A percentile compares a stretch with the other conserved stretches of the same genome.
These are phyloP conservation scores for Pseudorhiza aurosa DNA, from an alignment of 30 jellyfish, hydroid and myxozoan genomes.

Conservation along the genomic window DNA sequence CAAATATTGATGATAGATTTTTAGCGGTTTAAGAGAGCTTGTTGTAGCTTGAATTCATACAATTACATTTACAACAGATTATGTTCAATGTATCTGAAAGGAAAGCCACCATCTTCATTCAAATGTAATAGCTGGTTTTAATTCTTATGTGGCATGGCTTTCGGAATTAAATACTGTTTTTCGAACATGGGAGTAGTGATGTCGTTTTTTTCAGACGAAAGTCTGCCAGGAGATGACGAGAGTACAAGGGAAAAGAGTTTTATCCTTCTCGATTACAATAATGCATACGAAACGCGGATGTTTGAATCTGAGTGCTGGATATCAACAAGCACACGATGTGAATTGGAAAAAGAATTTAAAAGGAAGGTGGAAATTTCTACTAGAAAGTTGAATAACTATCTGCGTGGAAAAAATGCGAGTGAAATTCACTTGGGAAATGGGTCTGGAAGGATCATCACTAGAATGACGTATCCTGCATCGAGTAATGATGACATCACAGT, in stretches of 20 bases:
- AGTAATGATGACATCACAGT: conserved; percentile 35
- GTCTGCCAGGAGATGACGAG: conserved; percentile 50
- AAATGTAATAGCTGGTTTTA: too few relatives aligned
- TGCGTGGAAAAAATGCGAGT: conserved; percentile 43
- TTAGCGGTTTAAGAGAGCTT: too few relatives aligned
- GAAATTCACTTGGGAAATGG: conserved; percentile 16
- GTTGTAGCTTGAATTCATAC: too few relatives aligned
- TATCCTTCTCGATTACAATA: conserved; percentile 80
- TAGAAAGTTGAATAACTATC: conserved; percentile 41
- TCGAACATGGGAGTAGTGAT: conserved; percentile 86
- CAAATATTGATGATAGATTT: too few relatives aligned
- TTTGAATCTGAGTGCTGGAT: conserved; percentile 70
- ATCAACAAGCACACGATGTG: conserved; percentile 38
- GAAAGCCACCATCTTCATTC: too few relatives aligned
- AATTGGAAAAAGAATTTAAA: conserved; percentile 8
- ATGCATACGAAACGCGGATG: conserved; percentile 77
- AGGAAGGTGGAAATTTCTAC: conserved; percentile 35
- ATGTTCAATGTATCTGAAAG: too few relatives aligned
- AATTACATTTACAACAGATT: too few relatives aligned
- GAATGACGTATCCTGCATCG: background rate
- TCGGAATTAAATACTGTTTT: too few relatives aligned
- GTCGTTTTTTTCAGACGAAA: conserved; percentile 80
- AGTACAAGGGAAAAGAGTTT: conserved; percentile 55
- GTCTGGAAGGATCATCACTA: conserved; percentile 26
- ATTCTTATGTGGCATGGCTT: too few relatives aligned